Conservation (phyloP, 2,797 vertebrate species). For the Lutjanus campechanus region DNA sequence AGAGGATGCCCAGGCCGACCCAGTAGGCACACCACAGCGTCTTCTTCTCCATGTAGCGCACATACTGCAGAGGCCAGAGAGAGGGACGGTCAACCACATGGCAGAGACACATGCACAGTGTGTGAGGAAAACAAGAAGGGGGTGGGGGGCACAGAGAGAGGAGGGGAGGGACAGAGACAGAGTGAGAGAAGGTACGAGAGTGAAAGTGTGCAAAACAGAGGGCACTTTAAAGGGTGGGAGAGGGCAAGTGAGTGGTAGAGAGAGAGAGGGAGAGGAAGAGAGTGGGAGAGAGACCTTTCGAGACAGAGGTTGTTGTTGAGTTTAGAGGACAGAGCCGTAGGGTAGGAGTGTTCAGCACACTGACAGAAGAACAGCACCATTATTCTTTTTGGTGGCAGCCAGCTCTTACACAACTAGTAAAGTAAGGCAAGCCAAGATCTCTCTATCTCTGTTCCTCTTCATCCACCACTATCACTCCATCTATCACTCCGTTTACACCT, state of each 20-base stretch:
- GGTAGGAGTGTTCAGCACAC: slow-evolving; percentile 83
- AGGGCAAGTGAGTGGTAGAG: slow-evolving; percentile 69
- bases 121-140: slow-evolving; percentile 74
- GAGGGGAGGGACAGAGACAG: slow-evolving; percentile 61
- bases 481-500: slow-evolving; percentile 52
- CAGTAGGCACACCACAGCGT: slow-evolving; percentile 92
- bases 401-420: slow-evolving; percentile 83
- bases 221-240: slow-evolving; percentile 73
- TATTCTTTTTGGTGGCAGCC: slow-evolving; percentile 77
- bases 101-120: slow-evolving; percentile 78
- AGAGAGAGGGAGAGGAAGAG: slow-evolving; percentile 44
- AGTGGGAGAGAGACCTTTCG: slow-evolving; percentile 57
- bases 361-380: slow-evolving; percentile 80
- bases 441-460: slow-evolving; percentile 34
- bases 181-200: slow-evolving; percentile 72
- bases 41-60: slow-evolving; percentile 89
- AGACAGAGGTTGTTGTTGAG: slow-evolving; percentile 77
- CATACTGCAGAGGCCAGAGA: slow-evolving; percentile 86
- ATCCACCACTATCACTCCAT: slow-evolving; percentile 51
- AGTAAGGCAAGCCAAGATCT: slow-evolving; percentile 66
- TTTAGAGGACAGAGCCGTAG: slow-evolving; percentile 78
- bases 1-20: slow-evolving; percentile 91
- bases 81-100: slow-evolving; percentile 82
- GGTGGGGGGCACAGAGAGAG: slow-evolving; percentile 45
- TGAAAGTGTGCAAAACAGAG: slow-evolving; percentile 75